Base-by-base conservation (phyloP, 2,888 invertebrate genomes). In the Epirrita christyi region DNA sequence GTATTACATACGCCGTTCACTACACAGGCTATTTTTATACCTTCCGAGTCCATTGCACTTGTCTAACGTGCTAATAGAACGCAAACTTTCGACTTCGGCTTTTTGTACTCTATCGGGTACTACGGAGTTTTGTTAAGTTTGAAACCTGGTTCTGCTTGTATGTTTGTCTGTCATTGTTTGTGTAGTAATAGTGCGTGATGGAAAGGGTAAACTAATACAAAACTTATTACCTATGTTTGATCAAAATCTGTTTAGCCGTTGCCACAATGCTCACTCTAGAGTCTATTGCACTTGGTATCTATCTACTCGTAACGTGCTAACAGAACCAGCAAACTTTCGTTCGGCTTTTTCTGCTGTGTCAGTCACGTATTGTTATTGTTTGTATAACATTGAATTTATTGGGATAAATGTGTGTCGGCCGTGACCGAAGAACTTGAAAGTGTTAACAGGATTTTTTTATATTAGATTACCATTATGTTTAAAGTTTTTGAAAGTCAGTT, bases 31-130 rank as follows among this genome's bases (percentile, higher is more conserved):
- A 66, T 69, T 66, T 64, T 54, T 61, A 62, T 48, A 47, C 46
- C 36, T 63, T 55, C 45, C 40, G 13, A 59, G 70, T 63, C 54
- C 68, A 68, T 59, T 62, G 61, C 64, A 54, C 66, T 68, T 42
- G 46, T 32, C 55, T 50, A 48, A 57, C 54, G 61, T 66, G 66
- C 61, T 70, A 71, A 72, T 65, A 63, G 49, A 63, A 65, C 57
- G 67, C 53, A 71, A 66, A 72, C 64, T 52, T 55, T 45, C 46
- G 48, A 49, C 45, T 41, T 36, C 7, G 10, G 29, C 42, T 43
- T 28, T 29, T 49, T 14, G 5, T 42, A 27, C 28, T 52, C 28
- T 48, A 38, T 50, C 52, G 32, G 64, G 57, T 59, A 60, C 2
- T 21, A 3, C 4, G 21, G 21, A 21, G 21, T 21, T 21, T 21